Percentiles rank a stretch among this genome's conserved stretches.
These are phyloP conservation scores for Pelagia noctiluca DNA, from an alignment of 30 jellyfish, hydroid and myxozoan species.

Conservation along the genomic window DNA sequence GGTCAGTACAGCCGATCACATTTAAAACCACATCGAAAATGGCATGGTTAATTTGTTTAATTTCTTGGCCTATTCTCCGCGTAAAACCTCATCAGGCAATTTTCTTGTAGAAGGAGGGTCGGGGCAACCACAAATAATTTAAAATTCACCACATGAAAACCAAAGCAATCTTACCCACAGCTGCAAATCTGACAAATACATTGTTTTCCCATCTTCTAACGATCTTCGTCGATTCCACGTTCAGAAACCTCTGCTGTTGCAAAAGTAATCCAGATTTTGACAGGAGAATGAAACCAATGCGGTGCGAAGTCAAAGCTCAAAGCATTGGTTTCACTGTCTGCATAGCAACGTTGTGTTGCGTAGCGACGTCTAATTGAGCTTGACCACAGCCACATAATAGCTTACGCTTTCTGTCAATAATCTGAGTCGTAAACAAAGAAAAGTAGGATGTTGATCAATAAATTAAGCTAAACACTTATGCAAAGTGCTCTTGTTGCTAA, in stretches of 20 bases:
- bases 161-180: constrained; percentile 76
- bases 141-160: not conserved
- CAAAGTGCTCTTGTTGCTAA: no score
- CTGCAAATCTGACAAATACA: constrained; percentile 75
- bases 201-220: constrained; percentile 40
- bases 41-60: no score
- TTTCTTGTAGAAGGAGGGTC: constrained; percentile 14
- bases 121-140: constrained; percentile 48
- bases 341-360: constrained; percentile 57
- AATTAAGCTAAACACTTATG: no score
- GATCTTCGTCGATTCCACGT: not conserved
- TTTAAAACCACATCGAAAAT: no score
- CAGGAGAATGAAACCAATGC: not conserved
- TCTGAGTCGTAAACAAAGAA: no score
- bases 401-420: no score
- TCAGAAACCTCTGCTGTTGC: not conserved
- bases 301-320: not conserved
- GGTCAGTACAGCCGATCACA: no score
- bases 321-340: constrained; percentile 56
- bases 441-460: no score
- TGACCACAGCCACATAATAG: no score
- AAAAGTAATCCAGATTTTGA: not conserved
- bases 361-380: constrained; percentile 21
- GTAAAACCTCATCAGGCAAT: no score
- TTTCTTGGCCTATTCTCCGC: no score